Evolutionary conservation across 2,797 vertebrate genomes (phyloP).

Genomic region (Siniperca obscura): DNA sequence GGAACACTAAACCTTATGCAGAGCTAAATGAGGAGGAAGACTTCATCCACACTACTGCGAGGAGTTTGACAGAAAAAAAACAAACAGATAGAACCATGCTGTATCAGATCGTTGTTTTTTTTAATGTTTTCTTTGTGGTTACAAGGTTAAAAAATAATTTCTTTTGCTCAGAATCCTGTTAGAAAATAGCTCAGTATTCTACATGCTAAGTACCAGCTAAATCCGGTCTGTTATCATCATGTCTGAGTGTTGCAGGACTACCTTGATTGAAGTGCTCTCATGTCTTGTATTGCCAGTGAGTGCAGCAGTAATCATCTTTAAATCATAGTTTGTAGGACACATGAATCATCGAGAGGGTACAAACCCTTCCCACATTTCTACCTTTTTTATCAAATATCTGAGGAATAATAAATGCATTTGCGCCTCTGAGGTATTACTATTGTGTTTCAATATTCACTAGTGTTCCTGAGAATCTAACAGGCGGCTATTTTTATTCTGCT

Average conservation of each 20-base stretch:
- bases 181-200: conserved; percentile 29
- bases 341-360: conserved; percentile 65
- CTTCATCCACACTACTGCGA: conserved; percentile 28
- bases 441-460: conserved; percentile 66
- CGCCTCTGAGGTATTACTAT: conserved; percentile 58
- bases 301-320: conserved; percentile 71
- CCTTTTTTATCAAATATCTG: conserved; percentile 56
- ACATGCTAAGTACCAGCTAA: conserved; percentile 46
- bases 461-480: conserved; percentile 59
- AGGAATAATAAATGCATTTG: conserved; percentile 62
- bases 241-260: conserved; percentile 49
- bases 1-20: conserved; percentile 73
- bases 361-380: conserved; percentile 59
- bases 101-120: neutral
- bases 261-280: conserved; percentile 79
- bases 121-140: conserved; percentile 11
- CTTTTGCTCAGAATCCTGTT: conserved; percentile 3
- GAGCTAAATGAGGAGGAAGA: conserved; percentile 62
- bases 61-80: conserved; percentile 23
- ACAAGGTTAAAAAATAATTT: conserved; percentile 15
- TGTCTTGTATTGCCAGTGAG: conserved; percentile 60
- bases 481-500: conserved; percentile 75
- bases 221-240: conserved; percentile 47
- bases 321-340: conserved; percentile 66
- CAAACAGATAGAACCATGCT: conserved; percentile 8